These are phyloP conservation scores for Prionace glauca DNA, from an alignment of 2,797 vertebrate species.

Conservation along the genomic window DNA sequence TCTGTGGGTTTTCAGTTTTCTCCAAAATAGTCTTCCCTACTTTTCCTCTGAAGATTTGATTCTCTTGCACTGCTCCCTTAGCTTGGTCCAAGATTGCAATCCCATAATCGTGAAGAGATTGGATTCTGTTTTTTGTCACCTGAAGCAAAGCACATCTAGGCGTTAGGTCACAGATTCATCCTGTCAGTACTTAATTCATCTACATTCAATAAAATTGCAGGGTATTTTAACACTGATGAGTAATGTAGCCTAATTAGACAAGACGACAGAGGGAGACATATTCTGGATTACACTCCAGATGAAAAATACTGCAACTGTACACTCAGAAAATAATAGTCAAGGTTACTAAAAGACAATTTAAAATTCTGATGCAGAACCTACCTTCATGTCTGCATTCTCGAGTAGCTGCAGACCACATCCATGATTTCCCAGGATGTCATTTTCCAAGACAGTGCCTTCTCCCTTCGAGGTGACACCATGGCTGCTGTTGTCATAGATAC, in stretches of 20 bases:
- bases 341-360: neutral
- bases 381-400: conserved; percentile 73
- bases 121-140: conserved; percentile 79
- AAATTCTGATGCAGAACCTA: conserved; percentile 43
- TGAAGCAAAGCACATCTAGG: conserved; percentile 45
- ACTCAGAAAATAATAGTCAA: neutral
- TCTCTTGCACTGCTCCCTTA: conserved; percentile 77
- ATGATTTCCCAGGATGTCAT: conserved; percentile 75
- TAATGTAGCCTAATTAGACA: neutral
- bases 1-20: conserved; percentile 60
- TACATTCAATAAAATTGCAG: neutral
- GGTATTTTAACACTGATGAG: neutral
- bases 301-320: neutral
- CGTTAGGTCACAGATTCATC: neutral
- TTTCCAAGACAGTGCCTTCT: conserved; percentile 72
- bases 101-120: conserved; percentile 69
- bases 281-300: neutral
- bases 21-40: conserved; percentile 68
- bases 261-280: neutral
- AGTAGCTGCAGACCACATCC: conserved; percentile 70
- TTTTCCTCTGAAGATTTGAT: conserved; percentile 77
- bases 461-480: conserved; percentile 72
- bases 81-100: conserved; percentile 70
- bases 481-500: conserved; percentile 76
- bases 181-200: neutral